These are phyloP conservation scores for Thereuonema tuberculata DNA, from an alignment of 1,140 invertebrate species.

Conservation along the genomic window DNA sequence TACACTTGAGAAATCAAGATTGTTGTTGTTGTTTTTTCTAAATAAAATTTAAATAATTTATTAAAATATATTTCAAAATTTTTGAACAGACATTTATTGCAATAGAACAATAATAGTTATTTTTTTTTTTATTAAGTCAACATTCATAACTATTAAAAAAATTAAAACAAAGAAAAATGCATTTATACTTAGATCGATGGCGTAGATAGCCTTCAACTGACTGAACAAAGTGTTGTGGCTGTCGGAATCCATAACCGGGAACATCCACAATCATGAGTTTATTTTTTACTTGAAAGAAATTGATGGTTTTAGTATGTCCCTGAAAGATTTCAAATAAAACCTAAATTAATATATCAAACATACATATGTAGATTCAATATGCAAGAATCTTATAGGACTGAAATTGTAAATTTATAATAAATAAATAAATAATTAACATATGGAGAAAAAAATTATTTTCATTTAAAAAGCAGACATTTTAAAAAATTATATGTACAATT, in stretches of 20 bases:
- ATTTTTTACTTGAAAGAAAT: slow-evolving; percentile 26
- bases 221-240: slow-evolving; percentile 25
- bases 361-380: no score
- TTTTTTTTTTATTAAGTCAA: no score
- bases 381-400: no score
- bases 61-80: no score
- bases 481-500: not conserved
- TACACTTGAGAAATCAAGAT: no score
- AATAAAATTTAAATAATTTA: no score
- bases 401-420: not conserved
- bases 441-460: not conserved
- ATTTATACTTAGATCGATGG: no score
- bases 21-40: no score
- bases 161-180: no score
- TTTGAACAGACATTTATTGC: no score
- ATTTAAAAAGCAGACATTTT: not conserved
- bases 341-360: not conserved
- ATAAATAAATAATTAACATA: not conserved
- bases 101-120: no score
- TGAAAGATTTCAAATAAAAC: slow-evolving; percentile 16
- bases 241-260: slow-evolving; percentile 29
- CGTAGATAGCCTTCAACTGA: slow-evolving; percentile 25
- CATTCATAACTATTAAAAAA: no score
- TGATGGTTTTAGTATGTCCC: slow-evolving; percentile 26
- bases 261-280: slow-evolving; percentile 26